Evolutionary conservation across 1,140 invertebrate genomes (phyloP), one percentile per base, ranked within the genome.

Genomic region (Danaus plexippus): DNA sequence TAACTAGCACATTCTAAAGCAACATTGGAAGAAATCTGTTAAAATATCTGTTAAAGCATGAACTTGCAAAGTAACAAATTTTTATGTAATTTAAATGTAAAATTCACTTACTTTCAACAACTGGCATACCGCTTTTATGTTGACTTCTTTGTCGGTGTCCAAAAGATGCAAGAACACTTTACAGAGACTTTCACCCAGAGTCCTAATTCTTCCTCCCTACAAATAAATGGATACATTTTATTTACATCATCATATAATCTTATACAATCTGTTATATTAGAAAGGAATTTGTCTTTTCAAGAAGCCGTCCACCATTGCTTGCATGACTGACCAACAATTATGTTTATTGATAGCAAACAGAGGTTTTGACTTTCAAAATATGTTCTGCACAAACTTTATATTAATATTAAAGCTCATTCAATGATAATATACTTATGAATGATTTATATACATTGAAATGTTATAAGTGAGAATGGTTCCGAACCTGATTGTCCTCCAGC

Each of bases 91-190:
- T 43, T 43, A 32, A 32, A 32, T 32, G 22, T 32, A 6, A 32
- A 32, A 32, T 32, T n/a, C 47, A 69, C 69, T 79, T 68, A 88
- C 85, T 69, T 88, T 87, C 6, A 88, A 71, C 42, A 88, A 71
- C 59, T 88, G 85, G 57, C 87, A 87, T 11, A 88, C 85, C 56
- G 85, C 66, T 71, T 88, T 87, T 43, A 87, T 87, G 63, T 86
- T 87, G 32, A 70, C 69, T 54, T 83, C 80, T 53, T 87, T 84
- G 50, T 84, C 78, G 8, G 85, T 85, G 52, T 83, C 77, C 45
- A 88, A 67, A 13, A 88, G 66, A 67, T 87, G 85, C 15, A 87
- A 74, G 49, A 88, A 67, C 45, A 88, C 82, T 67, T 87, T 87
- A 59, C 85, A 88, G 12, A 88, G 73, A 60, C 87, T 87, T 63